Evolutionary conservation across 2,797 vertebrate genomes (phyloP).

Genomic region (Pseudochromis fuscus): DNA sequence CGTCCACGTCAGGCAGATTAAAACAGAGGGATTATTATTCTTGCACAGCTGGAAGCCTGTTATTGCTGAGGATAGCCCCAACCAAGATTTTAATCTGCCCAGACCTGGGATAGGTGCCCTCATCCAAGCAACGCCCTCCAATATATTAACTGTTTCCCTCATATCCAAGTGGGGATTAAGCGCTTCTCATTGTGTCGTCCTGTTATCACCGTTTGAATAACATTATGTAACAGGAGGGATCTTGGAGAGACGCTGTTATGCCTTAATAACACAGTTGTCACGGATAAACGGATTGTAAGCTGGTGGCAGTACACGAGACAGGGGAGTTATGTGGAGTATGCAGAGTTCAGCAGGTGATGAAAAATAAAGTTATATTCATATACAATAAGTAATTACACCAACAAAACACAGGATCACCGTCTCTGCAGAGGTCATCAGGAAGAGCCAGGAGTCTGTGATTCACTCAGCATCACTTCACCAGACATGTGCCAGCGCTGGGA

Average conservation of each 20-base stretch:
- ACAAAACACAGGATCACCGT: too few relatives aligned
- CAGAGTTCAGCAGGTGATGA: not conserved
- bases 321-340: not conserved
- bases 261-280: too few relatives aligned
- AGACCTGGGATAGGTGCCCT: conserved; percentile 20
- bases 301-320: not conserved
- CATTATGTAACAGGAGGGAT: conserved; percentile 64
- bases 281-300: not conserved
- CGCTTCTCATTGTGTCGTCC: conserved; percentile 7
- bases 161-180: conserved; percentile 58
- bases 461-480: not conserved
- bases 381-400: not conserved
- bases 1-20: conserved; percentile 65
- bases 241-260: not conserved
- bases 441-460: not conserved
- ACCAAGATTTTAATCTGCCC: conserved; percentile 68
- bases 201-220: conserved; percentile 15
- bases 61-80: conserved; percentile 40
- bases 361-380: too few relatives aligned
- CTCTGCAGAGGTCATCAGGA: not conserved
- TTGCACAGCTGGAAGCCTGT: conserved; percentile 68
- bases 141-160: conserved; percentile 64
- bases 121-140: conserved; percentile 19
- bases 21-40: conserved; percentile 70
- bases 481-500: not conserved